Base-by-base conservation (phyloP, 2,113 vertebrate species). In the Gallinago paraguaiae region DNA sequence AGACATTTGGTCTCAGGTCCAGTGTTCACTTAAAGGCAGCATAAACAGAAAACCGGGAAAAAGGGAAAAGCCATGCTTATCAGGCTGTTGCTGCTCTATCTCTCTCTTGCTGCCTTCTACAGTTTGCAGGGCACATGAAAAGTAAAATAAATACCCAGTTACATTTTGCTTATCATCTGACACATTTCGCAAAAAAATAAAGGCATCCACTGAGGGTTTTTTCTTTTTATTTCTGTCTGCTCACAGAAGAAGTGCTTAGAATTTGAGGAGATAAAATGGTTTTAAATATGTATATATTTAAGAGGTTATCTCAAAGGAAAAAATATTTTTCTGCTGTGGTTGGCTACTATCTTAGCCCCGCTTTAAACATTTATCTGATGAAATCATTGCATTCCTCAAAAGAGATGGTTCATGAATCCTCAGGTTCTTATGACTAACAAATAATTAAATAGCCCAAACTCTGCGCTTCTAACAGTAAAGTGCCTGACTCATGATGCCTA, bases 321-420 rank as follows among this genome's bases (percentile, higher is more conserved):
- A 86, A 89, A 87, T 83, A 79, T 78, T 95, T 88, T 93, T 92
- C 93, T 92, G 84, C 76, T 65, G 75, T 61, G 75, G 61, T 92
- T 90, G 72, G 79, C 75, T 91, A 79, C 70, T 75, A 88, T 82
- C 86, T 89, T 81, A 93, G 71, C 65, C 50, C 50, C 4, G 30
- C 86, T 87, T 95, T 90, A 97, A 97, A 96, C 88, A 97, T 94
- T 91, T 94, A 93, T 90, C 94, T 81, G 88, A 85, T 96, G 69
- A 93, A 96, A 92, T 96, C 97, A 90, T 11, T 85, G 60, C 87
- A 92, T 95, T 91, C 95, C 84, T 95, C 94, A 93, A 89, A 93
- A 90, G 89, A 95, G 93, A 59, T 0, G 0, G 72, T 81, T 90
- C 50, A 10, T 13, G 69, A 90, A 87, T 88, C 78, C 56, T 71